A percentile compares a stretch with the other conserved stretches of the same genome.
Evolutionary conservation across 2,113 vertebrate genomes (phyloP).

Genomic region (Nannobrachium achirus): DNA sequence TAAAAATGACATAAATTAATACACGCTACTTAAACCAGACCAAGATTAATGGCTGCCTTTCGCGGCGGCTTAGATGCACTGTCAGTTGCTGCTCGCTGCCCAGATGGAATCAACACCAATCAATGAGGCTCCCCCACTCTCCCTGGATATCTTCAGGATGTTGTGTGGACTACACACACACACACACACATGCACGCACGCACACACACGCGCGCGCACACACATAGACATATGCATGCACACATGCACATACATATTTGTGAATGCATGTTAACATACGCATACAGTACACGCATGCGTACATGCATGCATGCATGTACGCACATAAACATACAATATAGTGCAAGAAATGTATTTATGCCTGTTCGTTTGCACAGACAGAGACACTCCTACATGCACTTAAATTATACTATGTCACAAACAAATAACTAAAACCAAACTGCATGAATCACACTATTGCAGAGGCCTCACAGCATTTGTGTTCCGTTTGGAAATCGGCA

Average conservation of each 20-base stretch:
- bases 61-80: slow-evolving; percentile 96
- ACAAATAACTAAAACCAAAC: slow-evolving; percentile 2
- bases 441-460: background rate
- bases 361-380: slow-evolving; percentile 72
- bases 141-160: slow-evolving; percentile 87
- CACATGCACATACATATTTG: background rate
- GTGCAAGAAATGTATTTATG: too few relatives aligned
- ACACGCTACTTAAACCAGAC: slow-evolving; percentile 99
- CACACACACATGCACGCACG: slow-evolving; percentile 63
- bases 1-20: slow-evolving; percentile 99
- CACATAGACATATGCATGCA: background rate
- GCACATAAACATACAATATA: too few relatives aligned
- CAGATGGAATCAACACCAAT: slow-evolving; percentile 98
- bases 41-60: slow-evolving; percentile 99
- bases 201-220: slow-evolving; percentile 53
- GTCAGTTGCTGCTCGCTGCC: slow-evolving; percentile 94
- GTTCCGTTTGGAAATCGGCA: slow-evolving; percentile 14
- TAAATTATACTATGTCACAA: slow-evolving; percentile 81
- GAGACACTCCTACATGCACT: slow-evolving; percentile 81
- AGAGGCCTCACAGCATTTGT: slow-evolving; percentile 17
- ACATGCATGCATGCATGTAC: too few relatives aligned
- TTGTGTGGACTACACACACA: slow-evolving; percentile 76
- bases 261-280: too few relatives aligned
- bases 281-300: too few relatives aligned
- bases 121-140: slow-evolving; percentile 93